These are phyloP conservation scores for Heliconius sara DNA, from an alignment of 2,888 invertebrate species.

Conservation along the genomic window DNA sequence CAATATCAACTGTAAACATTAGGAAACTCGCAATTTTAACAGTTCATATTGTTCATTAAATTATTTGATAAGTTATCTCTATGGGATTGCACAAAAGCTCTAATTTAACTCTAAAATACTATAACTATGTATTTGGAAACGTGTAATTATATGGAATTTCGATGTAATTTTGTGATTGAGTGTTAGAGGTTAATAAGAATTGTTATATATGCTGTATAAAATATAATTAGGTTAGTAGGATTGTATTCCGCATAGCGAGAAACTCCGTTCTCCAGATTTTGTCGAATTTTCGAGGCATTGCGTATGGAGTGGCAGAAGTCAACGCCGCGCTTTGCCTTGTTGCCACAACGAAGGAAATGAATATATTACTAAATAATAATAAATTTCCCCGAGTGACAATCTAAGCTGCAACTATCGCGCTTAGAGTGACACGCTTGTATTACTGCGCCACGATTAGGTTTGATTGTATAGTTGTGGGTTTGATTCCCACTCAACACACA, in stretches of 20 bases:
- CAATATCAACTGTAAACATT: slow-evolving; percentile 45
- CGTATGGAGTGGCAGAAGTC: too few species aligned
- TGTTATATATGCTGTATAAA: background rate
- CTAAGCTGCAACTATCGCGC: too few species aligned
- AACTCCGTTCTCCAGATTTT: too few species aligned
- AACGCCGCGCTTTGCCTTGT: too few species aligned
- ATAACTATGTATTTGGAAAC: slow-evolving; percentile 38
- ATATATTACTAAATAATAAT: too few species aligned
- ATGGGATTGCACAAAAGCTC: slow-evolving; percentile 33
- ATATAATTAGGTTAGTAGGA: background rate
- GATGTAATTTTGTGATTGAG: slow-evolving; percentile 5
- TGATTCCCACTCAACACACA: too few species aligned
- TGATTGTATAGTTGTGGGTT: background rate
- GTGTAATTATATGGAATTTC: slow-evolving; percentile 35
- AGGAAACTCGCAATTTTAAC: slow-evolving; percentile 44
- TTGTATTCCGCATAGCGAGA: too few species aligned
- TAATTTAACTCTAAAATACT: slow-evolving; percentile 40
- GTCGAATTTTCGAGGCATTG: too few species aligned
- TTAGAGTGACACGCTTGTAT: too few species aligned
- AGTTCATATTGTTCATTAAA: slow-evolving; percentile 43
- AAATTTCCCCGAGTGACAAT: too few species aligned
- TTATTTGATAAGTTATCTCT: slow-evolving; percentile 45
- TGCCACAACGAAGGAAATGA: too few species aligned
- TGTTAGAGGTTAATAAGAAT: slow-evolving; percentile 16
- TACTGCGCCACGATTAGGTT: background rate